Evolutionary conservation across 1,140 invertebrate species (phyloP), one percentile per base, ranked within the genome.

Genomic region (Pogonomyrmex barbatus): DNA sequence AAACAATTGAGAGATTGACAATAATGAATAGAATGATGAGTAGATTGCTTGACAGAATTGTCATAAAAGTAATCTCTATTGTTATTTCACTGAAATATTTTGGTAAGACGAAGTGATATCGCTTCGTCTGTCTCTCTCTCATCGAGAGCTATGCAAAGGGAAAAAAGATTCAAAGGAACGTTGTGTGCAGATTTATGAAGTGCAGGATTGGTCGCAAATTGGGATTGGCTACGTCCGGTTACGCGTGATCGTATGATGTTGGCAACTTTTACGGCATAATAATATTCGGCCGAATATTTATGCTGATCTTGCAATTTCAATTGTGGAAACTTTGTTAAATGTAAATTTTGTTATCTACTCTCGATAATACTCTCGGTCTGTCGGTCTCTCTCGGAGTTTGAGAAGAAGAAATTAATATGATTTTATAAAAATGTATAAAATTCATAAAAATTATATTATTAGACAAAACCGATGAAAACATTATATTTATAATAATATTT

Each of bases 151-250:
- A 89, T 36, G 54, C 78, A 65, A 89, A 83, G 87, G 87, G 77
- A 88, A 86, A 86, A 56, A 85, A 88, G 50, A 56, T 52, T 63
- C 17, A 33, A 4, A 73, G 62, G 76, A 85, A 79, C 76, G 62
- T 88, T 68, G 45, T 50, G 70, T 78, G 70, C 78, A 89, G 87
- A 89, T 86, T 85, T 90, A 89, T 86, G 88, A 90, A 73, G 75
- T 84, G 73, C 54, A 79, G 63, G 73, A 83, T 84, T 73, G 81
- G 67, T 90, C 82, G 73, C 87, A 65, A 62, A 39, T 81, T 90
- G 89, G 90, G 87, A 88, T 90, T 84, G 88, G 86, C 88, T 87
- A 88, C 87, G 88, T 82, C 87, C 77, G 87, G n/a, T 71, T 82
- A 78, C 88, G 83, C 71, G 76, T 82, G 76, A 82, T 86, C 87